Base-by-base conservation (phyloP, 2,113 vertebrate genomes). In the human (Homo sapiens) region DNA sequence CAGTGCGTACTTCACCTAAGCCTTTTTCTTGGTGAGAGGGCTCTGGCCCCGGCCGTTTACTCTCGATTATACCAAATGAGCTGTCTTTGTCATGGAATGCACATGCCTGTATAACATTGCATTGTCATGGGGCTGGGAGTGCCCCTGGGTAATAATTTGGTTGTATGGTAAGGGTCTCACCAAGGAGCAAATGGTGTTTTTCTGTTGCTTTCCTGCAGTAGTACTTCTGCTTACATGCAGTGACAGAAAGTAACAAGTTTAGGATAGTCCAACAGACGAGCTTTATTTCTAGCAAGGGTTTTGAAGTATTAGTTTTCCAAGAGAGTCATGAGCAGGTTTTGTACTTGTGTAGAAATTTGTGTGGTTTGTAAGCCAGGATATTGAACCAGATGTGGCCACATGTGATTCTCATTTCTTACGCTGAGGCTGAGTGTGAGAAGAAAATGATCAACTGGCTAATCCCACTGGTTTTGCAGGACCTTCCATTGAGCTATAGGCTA, bases 381-480 rank as follows among this genome's bases (percentile, higher is more conserved):
- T 50, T 30, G 11, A 0, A 2, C 27, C 1, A 11, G 4, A 17
- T 8, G 0, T 1, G 18, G 40, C 32, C 2, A 2, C 40, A 18
- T 70, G 17, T 17, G 6, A 14, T 32, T 87, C 20, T 83, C 8
- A 0, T 40, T 45, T 14, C 5, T 23, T 18, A 16, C 0, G 0
- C 82, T 9, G 8, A 73, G 61, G 75, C 61, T 3, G 6, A 79
- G 68, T 6, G 0, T 23, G n/a, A 82, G 59, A 40, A 70, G 43
- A 13, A 83, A 38, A 1, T 22, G 8, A 2, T 2, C 13, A 4
- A 2, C 72, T 72, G 2, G 0, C 2, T 0, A 0, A 11, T 73
- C 25, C 75, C 27, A 17, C 45, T 23, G n/a, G 5, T 12, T 13
- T 16, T 59, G 20, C 4, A 5, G 2, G 3, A 22, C 11, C 14